These are phyloP conservation scores for Phaenicophaeus curvirostris DNA, from an alignment of 2,797 vertebrate species.

Conservation along the genomic window DNA sequence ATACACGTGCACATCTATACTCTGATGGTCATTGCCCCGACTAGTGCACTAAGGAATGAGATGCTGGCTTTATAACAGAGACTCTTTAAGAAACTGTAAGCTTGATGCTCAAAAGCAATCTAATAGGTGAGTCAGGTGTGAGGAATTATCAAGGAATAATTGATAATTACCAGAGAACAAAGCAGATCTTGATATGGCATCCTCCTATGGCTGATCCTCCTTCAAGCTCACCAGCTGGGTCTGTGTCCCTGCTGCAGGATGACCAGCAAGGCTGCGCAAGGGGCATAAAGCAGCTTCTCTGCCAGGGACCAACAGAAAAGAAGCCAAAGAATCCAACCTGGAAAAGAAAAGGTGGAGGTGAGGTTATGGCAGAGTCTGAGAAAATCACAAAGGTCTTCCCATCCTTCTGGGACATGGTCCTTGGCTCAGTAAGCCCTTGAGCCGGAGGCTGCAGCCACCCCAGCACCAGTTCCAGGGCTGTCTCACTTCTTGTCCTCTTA, in stretches of 20 bases:
- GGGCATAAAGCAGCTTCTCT: not conserved
- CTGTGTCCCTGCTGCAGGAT: not conserved
- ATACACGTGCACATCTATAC: no score
- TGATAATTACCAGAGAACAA: not conserved
- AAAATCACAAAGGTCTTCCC: not conserved
- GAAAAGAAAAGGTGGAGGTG: not conserved
- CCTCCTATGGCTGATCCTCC: not conserved
- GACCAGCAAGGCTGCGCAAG: not conserved
- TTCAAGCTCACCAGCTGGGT: fast-evolving
- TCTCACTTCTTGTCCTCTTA: not conserved
- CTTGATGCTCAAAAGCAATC: not conserved
- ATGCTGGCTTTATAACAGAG: not conserved
- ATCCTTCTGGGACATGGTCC: no score
- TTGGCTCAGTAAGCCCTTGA: not conserved
- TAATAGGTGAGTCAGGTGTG: not conserved
- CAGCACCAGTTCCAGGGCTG: no score
- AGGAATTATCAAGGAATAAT: not conserved
- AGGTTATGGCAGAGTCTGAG: not conserved
- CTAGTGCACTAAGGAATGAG: not conserved
- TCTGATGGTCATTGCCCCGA: not conserved
- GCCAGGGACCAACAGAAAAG: not conserved
- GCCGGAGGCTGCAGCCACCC: not conserved
- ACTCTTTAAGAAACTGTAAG: not conserved
- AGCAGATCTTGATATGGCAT: fast-evolving
- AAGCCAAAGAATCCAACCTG: not conserved